Conservation (phyloP, 2,797 vertebrate genomes). For the Uromys caudimaculatus region DNA sequence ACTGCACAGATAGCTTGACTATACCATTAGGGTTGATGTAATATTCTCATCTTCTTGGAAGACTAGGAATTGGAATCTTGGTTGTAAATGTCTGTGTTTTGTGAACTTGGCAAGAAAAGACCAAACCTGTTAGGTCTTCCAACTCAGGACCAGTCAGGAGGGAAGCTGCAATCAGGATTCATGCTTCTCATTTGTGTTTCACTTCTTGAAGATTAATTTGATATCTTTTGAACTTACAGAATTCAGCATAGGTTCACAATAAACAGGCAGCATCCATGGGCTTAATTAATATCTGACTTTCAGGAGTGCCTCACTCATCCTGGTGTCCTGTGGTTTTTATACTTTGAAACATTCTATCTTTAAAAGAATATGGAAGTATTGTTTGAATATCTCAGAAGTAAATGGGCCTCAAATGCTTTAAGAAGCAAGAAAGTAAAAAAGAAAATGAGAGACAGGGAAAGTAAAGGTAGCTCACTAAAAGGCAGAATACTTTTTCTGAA, state of each 20-base stretch:
- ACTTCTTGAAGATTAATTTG: neutral
- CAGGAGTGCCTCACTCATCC: neutral
- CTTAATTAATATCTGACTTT: neutral
- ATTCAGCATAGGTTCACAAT: neutral
- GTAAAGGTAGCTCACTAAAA: neutral
- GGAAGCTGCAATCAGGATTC: neutral
- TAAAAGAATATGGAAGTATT: neutral
- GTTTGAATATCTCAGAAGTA: neutral
- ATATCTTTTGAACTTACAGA: neutral
- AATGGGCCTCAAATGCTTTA: neutral
- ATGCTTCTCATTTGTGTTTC: neutral
- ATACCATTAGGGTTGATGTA: neutral
- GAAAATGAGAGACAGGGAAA: neutral
- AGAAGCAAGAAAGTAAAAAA: neutral
- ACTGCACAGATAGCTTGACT: neutral
- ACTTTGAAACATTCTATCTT: neutral
- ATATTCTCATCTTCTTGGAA: neutral
- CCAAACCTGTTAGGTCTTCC: neutral
- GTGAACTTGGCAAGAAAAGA: neutral
- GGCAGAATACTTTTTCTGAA: neutral
- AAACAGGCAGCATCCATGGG: neutral
- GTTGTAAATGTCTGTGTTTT: neutral
- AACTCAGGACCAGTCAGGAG: neutral
- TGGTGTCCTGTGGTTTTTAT: neutral
- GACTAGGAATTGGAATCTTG: neutral